Base-by-base conservation (phyloP, 2,113 vertebrate species). In the Astur gentilis region DNA sequence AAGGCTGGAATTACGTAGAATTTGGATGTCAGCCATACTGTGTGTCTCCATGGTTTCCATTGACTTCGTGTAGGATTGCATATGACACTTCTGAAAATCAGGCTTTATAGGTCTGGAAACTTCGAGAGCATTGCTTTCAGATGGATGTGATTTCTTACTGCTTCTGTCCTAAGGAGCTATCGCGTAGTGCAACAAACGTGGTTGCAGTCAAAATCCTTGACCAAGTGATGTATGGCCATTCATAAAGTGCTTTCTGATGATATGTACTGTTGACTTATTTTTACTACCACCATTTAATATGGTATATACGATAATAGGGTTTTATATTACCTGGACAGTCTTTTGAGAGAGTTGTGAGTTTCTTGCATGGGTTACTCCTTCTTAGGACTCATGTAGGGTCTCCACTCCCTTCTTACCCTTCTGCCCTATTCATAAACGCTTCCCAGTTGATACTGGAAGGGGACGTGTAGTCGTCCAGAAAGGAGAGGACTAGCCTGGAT, bases 181-280 rank as follows among this genome's bases (percentile, higher is more conserved):
- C 16, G 4, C 1, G 1, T 40, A 31, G 19, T 16, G 23, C 42
- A 50, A 7, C 34, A 31, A n/a, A 16, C 7, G n/a, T 10, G 10
- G 6, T 6, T 87, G 32, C 29, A 31, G 40, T 83, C 70, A 26
- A 22, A 84, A 22, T 75, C 25, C 29, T 65, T 49, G 13, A 36
- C 8, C 5, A 26, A 52, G 22, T 1, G 5, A 8, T 47, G 18
- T 9, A 3, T 18, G 26, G 44, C 9, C 7, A 1, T 64, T 80
- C 40, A 11, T 29, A 2, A 52, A 34, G 65, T 19, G 16, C 13
- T 49, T 89, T 93, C 32, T 38, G 44, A 26, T 62, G 17, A 5
- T 23, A 5, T 0, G 4, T 64, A 10, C 40, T 52, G 6, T 36
- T 47, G 40, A 44, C 52, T 54, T 71, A 23, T 8, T 89, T 81